Base-by-base conservation (phyloP, 1,140 invertebrate genomes). In the Acyrthosiphon pisum region DNA sequence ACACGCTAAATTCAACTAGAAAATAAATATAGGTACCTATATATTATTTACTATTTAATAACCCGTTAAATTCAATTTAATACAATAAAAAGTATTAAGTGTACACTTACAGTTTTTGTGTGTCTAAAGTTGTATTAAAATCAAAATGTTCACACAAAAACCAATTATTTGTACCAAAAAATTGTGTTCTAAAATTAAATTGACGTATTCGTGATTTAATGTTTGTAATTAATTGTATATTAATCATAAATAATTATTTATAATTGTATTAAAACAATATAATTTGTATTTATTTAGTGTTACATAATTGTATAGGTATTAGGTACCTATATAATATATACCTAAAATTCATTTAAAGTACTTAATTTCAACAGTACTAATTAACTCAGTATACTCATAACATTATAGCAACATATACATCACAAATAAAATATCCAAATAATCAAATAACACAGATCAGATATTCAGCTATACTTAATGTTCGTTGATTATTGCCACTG, bases 131-230 rank as follows among this genome's bases (percentile, higher is more conserved):
- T 23, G 3, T 89, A 30, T 56, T 26, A 6, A 88, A 88, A 0
- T 88, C 48, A 89, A 89, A 56, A 89, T 89, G 88, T 89, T 89
- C 88, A 89, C 88, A 89, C 88, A 48, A 89, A 89, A 89, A 56
- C 88, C 35, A 41, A 56, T 11, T 18, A 6, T 89, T 41, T 37
- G 23, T 56, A 56, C 88, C 11, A 8, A 41, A 56, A 35, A 86
- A 26, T 86, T 26, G 44, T 46, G 44, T 84, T 84, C 35, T 83
- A 83, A 37, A 83, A 83, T 83, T 35, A 37, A 83, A 83, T 0
- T 18, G 48, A 50, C 48, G 18, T 35, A 41, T 41, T 41, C 9
- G 22, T 37, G 7, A 9, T 37, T 23, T 83, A 83, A 37, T 8
- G 22, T 84, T 41, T 84, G 23, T 30, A 84, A 41, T 44, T 44